Evolutionary conservation across 2,113 vertebrate species (phyloP), one percentile per base, ranked within the genome.

Genomic region (Embiotoca jacksoni): DNA sequence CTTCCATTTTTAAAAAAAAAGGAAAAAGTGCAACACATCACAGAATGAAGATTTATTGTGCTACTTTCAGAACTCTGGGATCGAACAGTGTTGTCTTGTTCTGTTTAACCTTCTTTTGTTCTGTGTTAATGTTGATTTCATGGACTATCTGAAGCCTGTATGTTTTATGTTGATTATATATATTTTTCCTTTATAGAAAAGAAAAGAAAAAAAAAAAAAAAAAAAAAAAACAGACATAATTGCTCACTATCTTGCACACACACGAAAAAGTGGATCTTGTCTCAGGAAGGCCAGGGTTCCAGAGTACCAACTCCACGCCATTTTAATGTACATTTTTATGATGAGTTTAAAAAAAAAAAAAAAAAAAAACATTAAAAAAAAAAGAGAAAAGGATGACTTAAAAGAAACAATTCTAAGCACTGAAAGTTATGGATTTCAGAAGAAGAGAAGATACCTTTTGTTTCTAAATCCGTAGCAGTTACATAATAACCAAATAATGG

Each of bases 401-500:
- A 94, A 91, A 89, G 80, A 91, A 91, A 90, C 84, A 73, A 86
- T 86, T 93, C 75, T 91, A 93, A 94, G 94, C 95, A 96, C 94
- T 95, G 95, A 96, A 94, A 93, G 93, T 94, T 93, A 92, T 94
- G 94, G 93, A 95, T 93, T 94, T 93, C 86, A 92, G 92, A 94
- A 91, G 94, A 93, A 90, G 94, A 95, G 96, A 95, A 96, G 96
- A 95, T 83, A 87, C 86, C 95, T 94, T 96, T 97, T 91, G 87
- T 93, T 96, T 97, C 96, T 96, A 97, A 95, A 98, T 97, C 96
- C 96, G 96, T 99, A 99, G 97, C 97, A 98, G 97, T 98, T 97
- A 97, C 96, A 95, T 97, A 97, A 97, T 98, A 98, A 99, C 97
- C 98, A 98, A 99, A 99, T 98, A 98, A 98, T 96, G 96, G 97